Base-by-base conservation (phyloP, 2,797 vertebrate species). In the Margarornis squamiger region DNA sequence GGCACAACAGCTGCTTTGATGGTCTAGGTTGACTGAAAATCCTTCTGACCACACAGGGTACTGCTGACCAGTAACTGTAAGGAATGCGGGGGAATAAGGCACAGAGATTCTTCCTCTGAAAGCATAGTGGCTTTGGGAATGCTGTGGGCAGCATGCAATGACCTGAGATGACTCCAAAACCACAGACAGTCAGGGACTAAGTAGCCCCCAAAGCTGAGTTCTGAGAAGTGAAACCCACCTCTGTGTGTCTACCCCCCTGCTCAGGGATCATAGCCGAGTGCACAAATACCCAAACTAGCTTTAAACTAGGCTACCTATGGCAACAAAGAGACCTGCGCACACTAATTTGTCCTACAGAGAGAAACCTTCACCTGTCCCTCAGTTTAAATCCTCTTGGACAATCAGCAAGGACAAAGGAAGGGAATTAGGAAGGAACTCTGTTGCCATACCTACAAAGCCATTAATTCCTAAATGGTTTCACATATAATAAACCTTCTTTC, bases 391-490 rank as follows among this genome's bases (percentile, higher is more conserved):
- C 59, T 58, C 48, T 66, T 36, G 78, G 71, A 55, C 87, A 63
- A 22, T 57, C 59, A 71, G 7, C 65, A 77, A 78, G n/a, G 39
- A 9, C 23, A 46, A 76, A 58, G 34, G 24, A 77, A 82, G 34
- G 45, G 45, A 91, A 76, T 38, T 70, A 59, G 39, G 63, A 59
- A 61, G 21, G 45, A 67, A 27, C 34, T 90, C 34, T 29, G 51
- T 51, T 96, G 48, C 74, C 51, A 34, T 65, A 72, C 62, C 70
- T 81, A 32, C 76, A 46, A 63, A 90, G 51, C 51, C 81, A 39
- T 68, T 93, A 94, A 93, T 66, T 88, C 80, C 83, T 73, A 34
- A 83, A 75, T 41, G 27, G 58, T 78, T 90, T 75, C 66, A 73
- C 8, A 1, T 70, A 41, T 14, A 88, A 48, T 59, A 93, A 34